Conservation (phyloP, 2,797 vertebrate genomes). For the Choloepus didactylus region DNA sequence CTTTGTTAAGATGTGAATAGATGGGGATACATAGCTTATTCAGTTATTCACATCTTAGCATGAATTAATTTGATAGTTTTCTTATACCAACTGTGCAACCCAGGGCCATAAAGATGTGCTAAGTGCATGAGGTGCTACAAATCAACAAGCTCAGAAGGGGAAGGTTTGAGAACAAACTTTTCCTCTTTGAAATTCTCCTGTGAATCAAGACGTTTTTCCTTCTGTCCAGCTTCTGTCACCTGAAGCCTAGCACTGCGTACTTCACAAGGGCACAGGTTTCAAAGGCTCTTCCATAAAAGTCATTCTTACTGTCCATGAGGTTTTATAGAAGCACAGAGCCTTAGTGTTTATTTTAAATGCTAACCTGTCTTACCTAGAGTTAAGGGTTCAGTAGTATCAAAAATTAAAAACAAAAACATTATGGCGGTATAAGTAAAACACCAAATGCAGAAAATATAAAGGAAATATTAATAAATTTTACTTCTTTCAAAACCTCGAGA, state of each 20-base stretch:
- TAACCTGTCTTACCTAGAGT: not conserved
- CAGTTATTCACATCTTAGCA: slow-evolving; percentile 38
- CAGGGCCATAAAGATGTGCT: not conserved
- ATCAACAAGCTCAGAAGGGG: not conserved
- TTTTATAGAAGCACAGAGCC: not conserved
- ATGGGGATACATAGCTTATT: not conserved
- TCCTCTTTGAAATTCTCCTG: not conserved
- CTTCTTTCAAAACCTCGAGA: not conserved
- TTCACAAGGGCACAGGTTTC: not conserved
- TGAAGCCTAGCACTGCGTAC: not conserved
- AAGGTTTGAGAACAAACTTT: not conserved
- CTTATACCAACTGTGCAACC: not conserved
- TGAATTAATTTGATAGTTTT: not conserved
- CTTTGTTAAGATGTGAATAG: not conserved
- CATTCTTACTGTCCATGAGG: not conserved
- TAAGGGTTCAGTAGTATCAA: not conserved
- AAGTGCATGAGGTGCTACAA: not conserved
- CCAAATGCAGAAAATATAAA: not conserved
- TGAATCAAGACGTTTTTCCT: not conserved
- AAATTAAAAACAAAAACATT: not conserved
- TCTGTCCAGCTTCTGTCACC: not conserved
- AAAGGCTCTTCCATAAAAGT: not conserved
- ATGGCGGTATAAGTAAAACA: not conserved
- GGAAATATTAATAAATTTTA: not conserved
- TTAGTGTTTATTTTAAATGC: not conserved